Evolutionary conservation across 2,113 vertebrate species (phyloP).

Genomic region (Rhineura floridana): DNA sequence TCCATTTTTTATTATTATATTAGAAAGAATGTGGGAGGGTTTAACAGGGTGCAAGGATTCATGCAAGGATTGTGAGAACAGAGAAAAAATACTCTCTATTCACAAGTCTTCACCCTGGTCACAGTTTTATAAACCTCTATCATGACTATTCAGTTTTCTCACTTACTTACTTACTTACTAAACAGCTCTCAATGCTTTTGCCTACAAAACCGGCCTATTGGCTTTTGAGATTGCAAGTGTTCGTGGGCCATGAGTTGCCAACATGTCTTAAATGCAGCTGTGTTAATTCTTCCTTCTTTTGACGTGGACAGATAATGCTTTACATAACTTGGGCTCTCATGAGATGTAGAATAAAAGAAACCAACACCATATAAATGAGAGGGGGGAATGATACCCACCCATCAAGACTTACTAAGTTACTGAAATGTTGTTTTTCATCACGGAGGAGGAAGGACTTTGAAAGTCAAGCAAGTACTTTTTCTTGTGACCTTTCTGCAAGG

Average conservation of each 20-base stretch:
- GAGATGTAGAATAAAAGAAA: background rate
- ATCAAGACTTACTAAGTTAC: slow-evolving; percentile 21
- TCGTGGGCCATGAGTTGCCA: background rate
- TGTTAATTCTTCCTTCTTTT: background rate
- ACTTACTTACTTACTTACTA: background rate
- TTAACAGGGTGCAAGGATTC: no score
- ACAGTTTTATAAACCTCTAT: background rate
- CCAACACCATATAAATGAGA: background rate
- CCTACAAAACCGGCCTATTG: background rate
- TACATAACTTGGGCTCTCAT: background rate
- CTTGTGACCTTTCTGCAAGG: slow-evolving; percentile 94
- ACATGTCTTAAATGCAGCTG: background rate
- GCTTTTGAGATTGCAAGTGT: background rate
- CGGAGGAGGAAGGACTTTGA: slow-evolving; percentile 77
- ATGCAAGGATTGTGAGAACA: background rate
- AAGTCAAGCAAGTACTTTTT: slow-evolving; percentile 87
- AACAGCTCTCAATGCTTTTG: background rate
- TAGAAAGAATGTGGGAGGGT: no score
- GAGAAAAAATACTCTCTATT: background rate
- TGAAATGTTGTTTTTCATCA: slow-evolving; percentile 46
- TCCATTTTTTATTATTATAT: background rate
- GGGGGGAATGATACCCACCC: background rate
- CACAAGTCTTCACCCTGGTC: background rate
- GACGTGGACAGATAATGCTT: background rate
- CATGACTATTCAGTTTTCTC: background rate